phyloP scores from a whole-genome alignment of 2,888 invertebrate species.

The Acleris literana region DNA sequence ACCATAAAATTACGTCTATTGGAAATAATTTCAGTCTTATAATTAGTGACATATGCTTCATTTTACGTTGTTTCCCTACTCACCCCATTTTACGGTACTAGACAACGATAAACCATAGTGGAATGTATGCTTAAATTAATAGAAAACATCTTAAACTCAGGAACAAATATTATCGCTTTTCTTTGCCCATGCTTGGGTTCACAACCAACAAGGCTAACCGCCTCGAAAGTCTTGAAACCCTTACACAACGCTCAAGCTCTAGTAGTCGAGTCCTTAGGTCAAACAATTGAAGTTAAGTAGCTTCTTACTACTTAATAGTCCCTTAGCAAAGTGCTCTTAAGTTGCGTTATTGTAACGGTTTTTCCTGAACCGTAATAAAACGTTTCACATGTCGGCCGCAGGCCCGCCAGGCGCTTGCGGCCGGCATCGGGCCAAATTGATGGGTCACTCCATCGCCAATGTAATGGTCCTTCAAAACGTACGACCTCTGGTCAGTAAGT shows the following conservation, averaged over 20 bases:
- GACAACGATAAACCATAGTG: too few relatives aligned
- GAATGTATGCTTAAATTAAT: too few relatives aligned
- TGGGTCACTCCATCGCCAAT: conserved; percentile 80
- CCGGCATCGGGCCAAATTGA: conserved; percentile 79
- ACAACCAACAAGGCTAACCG: too few relatives aligned
- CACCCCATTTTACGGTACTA: too few relatives aligned
- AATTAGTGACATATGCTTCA: too few relatives aligned
- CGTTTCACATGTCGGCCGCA: conserved; percentile 77
- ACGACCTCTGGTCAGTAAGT: conserved; percentile 74
- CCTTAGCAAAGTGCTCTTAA: conserved; percentile 42
- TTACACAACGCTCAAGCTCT: neutral
- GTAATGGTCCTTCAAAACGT: conserved; percentile 81
- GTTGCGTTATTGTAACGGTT: conserved; percentile 72
- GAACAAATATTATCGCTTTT: too few relatives aligned
- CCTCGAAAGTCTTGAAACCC: neutral
- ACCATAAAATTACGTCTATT: too few relatives aligned
- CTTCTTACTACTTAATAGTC: conserved; percentile 35
- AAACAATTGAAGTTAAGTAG: conserved; percentile 30
- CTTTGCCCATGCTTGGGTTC: too few relatives aligned
- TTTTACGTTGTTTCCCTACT: too few relatives aligned
- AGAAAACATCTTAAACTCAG: too few relatives aligned
- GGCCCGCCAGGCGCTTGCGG: conserved; percentile 70
- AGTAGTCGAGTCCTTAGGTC: conserved; percentile 11
- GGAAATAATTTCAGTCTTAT: too few relatives aligned
- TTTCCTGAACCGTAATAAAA: conserved; percentile 75